These are phyloP conservation scores for Betta splendens DNA, from an alignment of 2,797 vertebrate genomes.

Conservation along the genomic window DNA sequence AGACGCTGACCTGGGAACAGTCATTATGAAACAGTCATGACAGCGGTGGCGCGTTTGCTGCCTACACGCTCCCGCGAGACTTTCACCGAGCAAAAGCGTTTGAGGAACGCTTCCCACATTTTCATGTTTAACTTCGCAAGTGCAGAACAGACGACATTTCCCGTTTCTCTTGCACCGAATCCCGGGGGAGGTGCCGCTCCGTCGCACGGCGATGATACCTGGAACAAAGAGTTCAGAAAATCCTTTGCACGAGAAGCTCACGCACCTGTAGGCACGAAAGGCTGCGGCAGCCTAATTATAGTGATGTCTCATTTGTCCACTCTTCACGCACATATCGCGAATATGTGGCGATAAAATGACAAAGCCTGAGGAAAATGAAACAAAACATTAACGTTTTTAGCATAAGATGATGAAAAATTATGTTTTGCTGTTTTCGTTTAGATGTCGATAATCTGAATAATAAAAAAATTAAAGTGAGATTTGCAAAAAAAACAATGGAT, in stretches of 20 bases:
- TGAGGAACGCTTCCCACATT: conserved; percentile 43
- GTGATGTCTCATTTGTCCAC: conserved; percentile 8
- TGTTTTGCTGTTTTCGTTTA: neutral
- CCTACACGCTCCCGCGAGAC: conserved; percentile 50
- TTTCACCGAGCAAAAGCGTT: conserved; percentile 27
- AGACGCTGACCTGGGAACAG: conserved; percentile 35
- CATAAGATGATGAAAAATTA: conserved; percentile 1
- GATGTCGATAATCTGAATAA: too few relatives aligned
- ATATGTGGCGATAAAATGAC: too few relatives aligned
- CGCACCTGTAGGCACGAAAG: conserved; percentile 37
- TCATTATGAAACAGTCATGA: conserved; percentile 40
- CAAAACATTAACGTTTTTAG: neutral
- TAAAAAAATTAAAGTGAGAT: too few relatives aligned
- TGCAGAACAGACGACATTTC: conserved; percentile 53
- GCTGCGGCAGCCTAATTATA: conserved; percentile 28
- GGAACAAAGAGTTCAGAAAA: conserved; percentile 47
- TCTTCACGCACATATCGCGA: neutral
- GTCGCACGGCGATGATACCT: conserved; percentile 30
- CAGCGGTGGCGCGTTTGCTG: conserved; percentile 30
- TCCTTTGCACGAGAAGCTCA: neutral
- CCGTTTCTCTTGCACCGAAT: conserved; percentile 37
- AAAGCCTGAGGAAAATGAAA: too few relatives aligned
- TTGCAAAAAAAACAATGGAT: neutral
- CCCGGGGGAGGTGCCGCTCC: conserved; percentile 36
- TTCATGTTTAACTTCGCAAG: conserved; percentile 59